Evolutionary conservation across 2,888 invertebrate genomes (phyloP).

Genomic region (Ennomos quercinarius): DNA sequence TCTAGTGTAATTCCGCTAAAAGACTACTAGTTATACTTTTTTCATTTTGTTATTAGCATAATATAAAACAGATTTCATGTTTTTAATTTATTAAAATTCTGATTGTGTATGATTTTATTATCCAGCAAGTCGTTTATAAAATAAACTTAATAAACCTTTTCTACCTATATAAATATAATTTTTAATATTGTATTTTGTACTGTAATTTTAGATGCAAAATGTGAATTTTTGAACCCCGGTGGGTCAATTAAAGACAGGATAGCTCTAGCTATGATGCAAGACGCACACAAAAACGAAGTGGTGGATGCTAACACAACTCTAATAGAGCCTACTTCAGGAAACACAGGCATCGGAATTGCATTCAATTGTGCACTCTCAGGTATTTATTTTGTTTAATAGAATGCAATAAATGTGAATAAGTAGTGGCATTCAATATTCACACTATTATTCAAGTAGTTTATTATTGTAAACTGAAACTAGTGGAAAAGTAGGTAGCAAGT

Average conservation of each 20-base stretch:
- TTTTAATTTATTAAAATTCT: too few species aligned
- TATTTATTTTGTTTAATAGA: conserved; percentile 11
- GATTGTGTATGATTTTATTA: background rate
- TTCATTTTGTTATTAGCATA: too few species aligned
- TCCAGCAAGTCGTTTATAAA: too few species aligned
- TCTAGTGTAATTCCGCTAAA: too few species aligned
- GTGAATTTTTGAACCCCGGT: conserved; percentile 97
- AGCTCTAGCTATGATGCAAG: conserved; percentile 94
- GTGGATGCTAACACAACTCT: conserved; percentile 92
- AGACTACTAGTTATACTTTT: too few species aligned
- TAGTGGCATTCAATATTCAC: too few species aligned
- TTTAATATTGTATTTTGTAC: background rate
- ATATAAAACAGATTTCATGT: too few species aligned
- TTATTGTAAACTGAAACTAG: too few species aligned
- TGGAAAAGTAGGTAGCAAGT: too few species aligned
- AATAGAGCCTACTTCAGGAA: conserved; percentile 96
- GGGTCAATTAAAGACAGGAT: conserved; percentile 97
- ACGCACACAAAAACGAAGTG: conserved; percentile 92
- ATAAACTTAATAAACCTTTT: too few species aligned
- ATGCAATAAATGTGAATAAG: background rate
- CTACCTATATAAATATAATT: too few species aligned
- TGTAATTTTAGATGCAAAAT: conserved; percentile 91
- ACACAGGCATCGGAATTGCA: conserved; percentile 94
- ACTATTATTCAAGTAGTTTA: too few species aligned
- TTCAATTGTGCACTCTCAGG: conserved; percentile 92